phyloP scores from a whole-genome alignment of 92 coral and sea anemone genomes.

The Montipora capitata region DNA sequence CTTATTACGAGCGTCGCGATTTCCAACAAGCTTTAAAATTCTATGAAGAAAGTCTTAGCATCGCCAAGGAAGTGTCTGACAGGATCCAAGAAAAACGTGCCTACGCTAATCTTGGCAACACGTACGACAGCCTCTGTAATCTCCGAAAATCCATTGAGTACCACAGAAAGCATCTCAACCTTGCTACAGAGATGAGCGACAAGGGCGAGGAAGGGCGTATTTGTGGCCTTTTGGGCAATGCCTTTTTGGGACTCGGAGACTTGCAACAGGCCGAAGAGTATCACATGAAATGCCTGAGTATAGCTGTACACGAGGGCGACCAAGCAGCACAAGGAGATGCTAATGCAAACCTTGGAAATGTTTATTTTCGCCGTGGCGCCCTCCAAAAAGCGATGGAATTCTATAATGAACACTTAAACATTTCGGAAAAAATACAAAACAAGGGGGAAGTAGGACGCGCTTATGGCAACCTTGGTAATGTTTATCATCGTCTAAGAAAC shows the following conservation, averaged over 20 bases:
- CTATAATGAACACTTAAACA: too few relatives aligned
- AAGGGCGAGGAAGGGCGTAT: constrained; percentile 3
- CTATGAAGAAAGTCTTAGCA: neutral
- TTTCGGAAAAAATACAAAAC: too few relatives aligned
- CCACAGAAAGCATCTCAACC: neutral
- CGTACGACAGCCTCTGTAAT: neutral
- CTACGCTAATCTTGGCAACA: neutral
- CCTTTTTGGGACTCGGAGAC: neutral
- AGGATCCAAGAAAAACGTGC: neutral
- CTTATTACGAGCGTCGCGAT: neutral
- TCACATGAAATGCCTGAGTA: neutral
- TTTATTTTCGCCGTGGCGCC: too few relatives aligned
- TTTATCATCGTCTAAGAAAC: too few relatives aligned
- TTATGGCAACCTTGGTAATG: neutral
- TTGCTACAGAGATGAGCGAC: neutral
- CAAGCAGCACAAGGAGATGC: too few relatives aligned
- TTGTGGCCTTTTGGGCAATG: neutral
- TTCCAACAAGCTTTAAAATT: neutral
- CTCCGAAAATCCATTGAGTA: neutral
- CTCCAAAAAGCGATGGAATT: too few relatives aligned
- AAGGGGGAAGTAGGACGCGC: too few relatives aligned
- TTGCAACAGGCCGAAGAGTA: neutral
- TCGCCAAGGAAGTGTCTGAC: neutral
- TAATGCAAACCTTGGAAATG: too few relatives aligned
- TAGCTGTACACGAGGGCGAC: neutral